phyloP scores from a whole-genome alignment of 2,113 vertebrate species.

The Nibea albiflora region DNA sequence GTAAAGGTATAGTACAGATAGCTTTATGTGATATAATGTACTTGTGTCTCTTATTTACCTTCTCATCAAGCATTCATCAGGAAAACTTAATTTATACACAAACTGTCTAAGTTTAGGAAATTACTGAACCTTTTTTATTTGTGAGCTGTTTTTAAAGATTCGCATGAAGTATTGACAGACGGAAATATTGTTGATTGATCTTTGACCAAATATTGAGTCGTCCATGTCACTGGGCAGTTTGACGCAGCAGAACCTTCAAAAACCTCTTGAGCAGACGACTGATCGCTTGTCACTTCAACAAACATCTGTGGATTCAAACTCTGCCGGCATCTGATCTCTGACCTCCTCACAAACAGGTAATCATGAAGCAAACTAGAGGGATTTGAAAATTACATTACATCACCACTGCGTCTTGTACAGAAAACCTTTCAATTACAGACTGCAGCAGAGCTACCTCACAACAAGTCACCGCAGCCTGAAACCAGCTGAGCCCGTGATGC shows the following conservation, averaged over 20 bases:
- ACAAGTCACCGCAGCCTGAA: background rate
- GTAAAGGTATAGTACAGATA: no score
- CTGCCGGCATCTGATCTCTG: conserved; percentile 5
- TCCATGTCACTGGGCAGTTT: no score
- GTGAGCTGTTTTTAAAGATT: no score
- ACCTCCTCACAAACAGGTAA: background rate
- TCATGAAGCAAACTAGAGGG: background rate
- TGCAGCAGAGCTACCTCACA: background rate
- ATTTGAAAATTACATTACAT: conserved; percentile 13
- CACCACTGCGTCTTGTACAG: background rate
- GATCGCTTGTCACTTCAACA: background rate
- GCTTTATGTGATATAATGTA: no score
- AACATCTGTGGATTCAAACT: background rate
- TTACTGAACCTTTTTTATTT: no score
- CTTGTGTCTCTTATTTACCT: no score
- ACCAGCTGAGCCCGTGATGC: conserved; percentile 24
- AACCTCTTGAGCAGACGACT: background rate
- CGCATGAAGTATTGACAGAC: no score
- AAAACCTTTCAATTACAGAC: conserved; percentile 35
- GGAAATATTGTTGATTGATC: background rate
- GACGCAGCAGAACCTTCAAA: no score
- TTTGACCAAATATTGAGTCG: background rate
- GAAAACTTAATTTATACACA: no score
- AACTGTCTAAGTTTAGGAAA: no score
- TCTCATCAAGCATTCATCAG: no score